Percentiles rank a stretch among this genome's conserved stretches.
Evolutionary conservation across 2,797 vertebrate species (phyloP).

Genomic region (Dallia pectoralis): DNA sequence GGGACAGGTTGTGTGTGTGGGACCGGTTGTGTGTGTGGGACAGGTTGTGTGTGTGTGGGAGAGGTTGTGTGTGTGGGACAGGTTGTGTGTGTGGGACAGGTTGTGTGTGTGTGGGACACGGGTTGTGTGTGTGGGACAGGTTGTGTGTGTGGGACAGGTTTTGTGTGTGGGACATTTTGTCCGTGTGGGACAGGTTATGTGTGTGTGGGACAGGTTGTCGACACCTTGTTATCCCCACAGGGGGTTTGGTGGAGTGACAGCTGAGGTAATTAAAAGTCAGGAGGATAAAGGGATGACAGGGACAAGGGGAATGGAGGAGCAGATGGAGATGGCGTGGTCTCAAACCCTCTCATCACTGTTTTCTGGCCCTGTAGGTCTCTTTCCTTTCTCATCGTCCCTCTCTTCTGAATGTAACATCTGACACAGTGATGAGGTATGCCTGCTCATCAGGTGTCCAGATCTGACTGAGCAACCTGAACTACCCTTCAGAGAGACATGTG

Average conservation of each 20-base stretch:
- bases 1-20: background rate
- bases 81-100: no score
- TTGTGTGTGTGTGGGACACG: no score
- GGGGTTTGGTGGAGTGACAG: slow-evolving; percentile 24
- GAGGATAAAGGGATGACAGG: background rate
- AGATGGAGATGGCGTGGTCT: background rate
- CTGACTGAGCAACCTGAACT: background rate
- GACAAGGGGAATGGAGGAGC: background rate
- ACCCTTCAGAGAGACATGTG: background rate
- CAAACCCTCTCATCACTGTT: background rate
- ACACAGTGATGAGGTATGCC: background rate
- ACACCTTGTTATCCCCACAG: slow-evolving; percentile 41
- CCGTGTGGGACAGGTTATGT: slow-evolving; percentile 19
- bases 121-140: background rate
- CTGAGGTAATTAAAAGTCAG: slow-evolving; percentile 29
- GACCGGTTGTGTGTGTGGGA: background rate
- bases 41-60: background rate
- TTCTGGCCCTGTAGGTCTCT: no score
- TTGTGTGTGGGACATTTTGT: slow-evolving; percentile 14
- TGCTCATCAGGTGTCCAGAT: background rate
- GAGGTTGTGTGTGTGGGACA: no score
- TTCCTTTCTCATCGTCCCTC: background rate
- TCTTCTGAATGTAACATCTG: background rate
- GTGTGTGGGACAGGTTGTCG: slow-evolving; percentile 4
- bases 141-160: slow-evolving; percentile 43